These are phyloP conservation scores for Tinamus major DNA, from an alignment of 2,797 vertebrate genomes.

Conservation along the genomic window DNA sequence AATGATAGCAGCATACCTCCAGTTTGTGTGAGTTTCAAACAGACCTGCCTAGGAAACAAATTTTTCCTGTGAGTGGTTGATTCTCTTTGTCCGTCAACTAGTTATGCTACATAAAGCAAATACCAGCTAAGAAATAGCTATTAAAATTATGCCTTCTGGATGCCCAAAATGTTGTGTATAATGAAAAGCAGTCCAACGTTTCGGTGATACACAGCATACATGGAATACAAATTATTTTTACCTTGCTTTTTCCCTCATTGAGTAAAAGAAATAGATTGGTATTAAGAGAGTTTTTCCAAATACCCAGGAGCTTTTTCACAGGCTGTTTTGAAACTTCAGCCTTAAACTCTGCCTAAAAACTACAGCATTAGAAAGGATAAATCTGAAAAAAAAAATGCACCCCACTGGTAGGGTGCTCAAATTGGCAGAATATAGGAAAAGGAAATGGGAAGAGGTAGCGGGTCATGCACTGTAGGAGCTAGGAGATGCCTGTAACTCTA, in stretches of 20 bases:
- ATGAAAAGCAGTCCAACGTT: neutral
- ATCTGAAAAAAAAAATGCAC: neutral
- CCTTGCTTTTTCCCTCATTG: neutral
- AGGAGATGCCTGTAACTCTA: neutral
- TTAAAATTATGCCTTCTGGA: neutral
- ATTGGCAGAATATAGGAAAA: neutral
- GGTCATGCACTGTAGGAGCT: neutral
- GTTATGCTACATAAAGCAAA: constrained; percentile 32
- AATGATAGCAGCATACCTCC: constrained; percentile 1
- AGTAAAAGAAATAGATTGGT: neutral
- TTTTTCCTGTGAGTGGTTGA: neutral
- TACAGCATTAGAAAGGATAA: neutral
- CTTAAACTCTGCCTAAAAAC: neutral
- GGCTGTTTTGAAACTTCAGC: neutral
- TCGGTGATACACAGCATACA: neutral
- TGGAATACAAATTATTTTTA: neutral
- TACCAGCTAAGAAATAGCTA: neutral
- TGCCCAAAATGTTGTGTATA: neutral
- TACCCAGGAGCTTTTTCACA: neutral
- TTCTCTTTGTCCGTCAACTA: neutral
- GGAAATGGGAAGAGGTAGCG: constrained; percentile 5
- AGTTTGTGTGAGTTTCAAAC: neutral
- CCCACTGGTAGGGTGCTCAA: neutral
- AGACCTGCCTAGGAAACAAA: neutral
- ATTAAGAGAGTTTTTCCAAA: neutral